Percentiles rank a stretch among this genome's conserved stretches.
phyloP scores from a whole-genome alignment of 2,797 vertebrate species.

The Loriculus beryllinus region DNA sequence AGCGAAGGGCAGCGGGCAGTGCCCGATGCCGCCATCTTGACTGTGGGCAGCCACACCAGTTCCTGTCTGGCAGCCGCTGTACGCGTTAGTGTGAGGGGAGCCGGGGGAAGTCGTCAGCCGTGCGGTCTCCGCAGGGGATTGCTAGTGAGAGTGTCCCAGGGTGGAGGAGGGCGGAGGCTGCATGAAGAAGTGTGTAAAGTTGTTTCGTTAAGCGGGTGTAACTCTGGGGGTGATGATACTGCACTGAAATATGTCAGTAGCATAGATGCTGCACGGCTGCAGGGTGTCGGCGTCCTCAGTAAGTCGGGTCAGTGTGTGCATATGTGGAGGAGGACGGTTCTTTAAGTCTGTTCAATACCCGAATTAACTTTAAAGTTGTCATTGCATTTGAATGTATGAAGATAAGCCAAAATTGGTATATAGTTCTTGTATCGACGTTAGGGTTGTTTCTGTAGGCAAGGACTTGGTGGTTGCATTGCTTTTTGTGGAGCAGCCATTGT shows the following conservation, averaged over 20 bases:
- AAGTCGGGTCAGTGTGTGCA: rapidly evolving
- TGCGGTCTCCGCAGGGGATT: background rate
- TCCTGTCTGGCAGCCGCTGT: background rate
- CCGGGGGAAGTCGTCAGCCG: rapidly evolving
- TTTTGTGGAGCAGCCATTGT: background rate
- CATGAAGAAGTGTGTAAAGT: rapidly evolving
- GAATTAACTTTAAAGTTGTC: background rate
- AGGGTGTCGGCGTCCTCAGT: rapidly evolving
- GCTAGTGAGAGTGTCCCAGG: background rate
- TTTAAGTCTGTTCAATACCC: background rate
- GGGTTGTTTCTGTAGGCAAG: background rate
- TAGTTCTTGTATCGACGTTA: rapidly evolving
- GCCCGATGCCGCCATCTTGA: background rate
- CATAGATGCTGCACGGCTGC: rapidly evolving
- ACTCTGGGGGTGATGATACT: rapidly evolving
- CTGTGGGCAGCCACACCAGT: background rate
- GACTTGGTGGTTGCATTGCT: background rate
- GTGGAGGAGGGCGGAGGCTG: rapidly evolving
- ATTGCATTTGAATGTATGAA: background rate
- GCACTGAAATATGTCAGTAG: rapidly evolving
- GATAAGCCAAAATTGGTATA: background rate
- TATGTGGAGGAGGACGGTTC: rapidly evolving
- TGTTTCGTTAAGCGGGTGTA: rapidly evolving
- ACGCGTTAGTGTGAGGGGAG: rapidly evolving
- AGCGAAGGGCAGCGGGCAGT: rapidly evolving